These are phyloP conservation scores for Drosophila bocki DNA, from an alignment of 1,140 invertebrate genomes.

Conservation along the genomic window DNA sequence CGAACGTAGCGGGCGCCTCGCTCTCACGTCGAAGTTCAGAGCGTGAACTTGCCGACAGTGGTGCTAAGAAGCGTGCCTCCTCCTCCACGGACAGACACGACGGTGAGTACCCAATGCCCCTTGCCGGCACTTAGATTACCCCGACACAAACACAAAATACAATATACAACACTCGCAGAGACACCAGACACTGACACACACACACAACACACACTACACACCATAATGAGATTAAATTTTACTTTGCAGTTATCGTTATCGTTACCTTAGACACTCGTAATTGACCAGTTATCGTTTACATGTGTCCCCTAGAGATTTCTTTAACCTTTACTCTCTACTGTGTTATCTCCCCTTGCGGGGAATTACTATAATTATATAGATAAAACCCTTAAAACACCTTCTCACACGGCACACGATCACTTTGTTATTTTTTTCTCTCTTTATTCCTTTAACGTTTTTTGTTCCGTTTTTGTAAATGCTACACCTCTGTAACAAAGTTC, in stretches of 20 bases:
- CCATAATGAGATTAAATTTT: conserved; percentile 68
- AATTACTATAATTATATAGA: conserved; percentile 37
- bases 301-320: conserved; percentile 31
- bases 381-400: conserved; percentile 15
- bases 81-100: conserved; percentile 91
- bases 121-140: conserved; percentile 2
- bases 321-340: conserved; percentile 5
- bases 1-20: conserved; percentile 91
- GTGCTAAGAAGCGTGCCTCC: conserved; percentile 92
- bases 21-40: conserved; percentile 93
- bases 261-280: conserved; percentile 58
- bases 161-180: conserved; percentile 31
- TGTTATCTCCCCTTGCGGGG: conserved; percentile 28
- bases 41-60: conserved; percentile 91
- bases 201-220: too few relatives aligned
- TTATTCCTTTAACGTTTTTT: conserved; percentile 1
- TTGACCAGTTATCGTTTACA: conserved; percentile 49
- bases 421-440: conserved; percentile 6
- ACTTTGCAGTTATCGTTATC: conserved; percentile 78
- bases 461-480: conserved; percentile 27
- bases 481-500: conserved; percentile 49
- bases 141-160: conserved; percentile 37
- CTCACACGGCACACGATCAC: conserved; percentile 38
- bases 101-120: conserved; percentile 86
- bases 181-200: conserved; percentile 28